These are phyloP conservation scores for Ladona fulva DNA, from an alignment of 1,140 invertebrate genomes.

Conservation along the genomic window DNA sequence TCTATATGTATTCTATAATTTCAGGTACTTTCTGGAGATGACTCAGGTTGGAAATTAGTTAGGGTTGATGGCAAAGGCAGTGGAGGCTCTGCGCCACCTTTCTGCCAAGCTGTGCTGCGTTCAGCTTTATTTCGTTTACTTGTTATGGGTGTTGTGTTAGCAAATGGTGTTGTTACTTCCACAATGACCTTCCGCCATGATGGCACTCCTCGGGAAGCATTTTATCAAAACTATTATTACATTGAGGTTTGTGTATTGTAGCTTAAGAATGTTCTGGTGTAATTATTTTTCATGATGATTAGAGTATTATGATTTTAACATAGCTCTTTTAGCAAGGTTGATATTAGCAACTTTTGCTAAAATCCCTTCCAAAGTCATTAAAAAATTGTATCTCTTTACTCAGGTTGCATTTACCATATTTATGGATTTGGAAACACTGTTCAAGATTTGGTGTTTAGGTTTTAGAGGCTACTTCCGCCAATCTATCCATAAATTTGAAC, in stretches of 20 bases:
- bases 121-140: constrained; percentile 86
- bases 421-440: constrained; percentile 88
- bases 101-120: constrained; percentile 80
- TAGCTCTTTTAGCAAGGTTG: constrained; percentile 5
- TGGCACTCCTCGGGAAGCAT: constrained; percentile 62
- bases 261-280: too few species aligned
- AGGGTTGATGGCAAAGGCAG: constrained; percentile 94
- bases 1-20: constrained; percentile 18
- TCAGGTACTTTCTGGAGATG: constrained; percentile 80
- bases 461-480: constrained; percentile 90
- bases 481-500: constrained; percentile 96
- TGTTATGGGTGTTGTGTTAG: constrained; percentile 88
- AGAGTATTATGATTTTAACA: too few species aligned
- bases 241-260: constrained; percentile 57
- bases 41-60: constrained; percentile 86
- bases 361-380: too few species aligned
- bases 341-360: too few species aligned
- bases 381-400: too few species aligned
- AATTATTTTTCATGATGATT: too few species aligned
- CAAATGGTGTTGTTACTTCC: constrained; percentile 91
- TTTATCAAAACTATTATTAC: constrained; percentile 90
- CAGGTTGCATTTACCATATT: constrained; percentile 87
- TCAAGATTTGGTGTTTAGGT: constrained; percentile 97
- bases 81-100: constrained; percentile 73
- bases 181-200: constrained; percentile 96